phyloP scores from a whole-genome alignment of 2,797 vertebrate species.

The Natrix natrix region DNA sequence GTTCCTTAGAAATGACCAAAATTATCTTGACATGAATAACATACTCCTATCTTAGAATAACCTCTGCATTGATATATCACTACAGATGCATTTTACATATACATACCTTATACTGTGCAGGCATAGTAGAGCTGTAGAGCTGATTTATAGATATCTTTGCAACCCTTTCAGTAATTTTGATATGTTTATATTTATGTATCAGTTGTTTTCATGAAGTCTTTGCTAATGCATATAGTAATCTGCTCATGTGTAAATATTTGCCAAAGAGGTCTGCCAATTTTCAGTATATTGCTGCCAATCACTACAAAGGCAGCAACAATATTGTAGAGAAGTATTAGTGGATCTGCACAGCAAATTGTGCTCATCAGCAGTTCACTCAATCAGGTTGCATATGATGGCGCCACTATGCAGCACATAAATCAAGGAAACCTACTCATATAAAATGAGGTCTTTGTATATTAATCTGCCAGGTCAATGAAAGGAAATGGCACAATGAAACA shows the following conservation, averaged over 20 bases:
- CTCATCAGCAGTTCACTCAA: neutral
- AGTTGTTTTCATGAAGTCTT: neutral
- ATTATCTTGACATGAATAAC: neutral
- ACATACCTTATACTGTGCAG: neutral
- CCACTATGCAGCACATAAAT: neutral
- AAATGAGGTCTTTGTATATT: neutral
- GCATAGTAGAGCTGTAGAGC: neutral
- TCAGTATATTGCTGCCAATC: neutral
- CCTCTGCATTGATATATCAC: neutral
- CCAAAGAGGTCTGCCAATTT: neutral
- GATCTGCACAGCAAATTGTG: neutral
- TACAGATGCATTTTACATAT: neutral
- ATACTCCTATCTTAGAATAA: neutral
- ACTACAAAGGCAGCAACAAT: neutral
- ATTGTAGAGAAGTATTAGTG: neutral
- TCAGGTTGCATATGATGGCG: neutral
- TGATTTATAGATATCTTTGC: neutral
- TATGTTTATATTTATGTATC: neutral
- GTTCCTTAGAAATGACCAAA: neutral
- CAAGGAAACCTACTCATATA: neutral
- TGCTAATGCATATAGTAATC: neutral
- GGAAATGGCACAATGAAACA: slow-evolving; percentile 5
- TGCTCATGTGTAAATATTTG: neutral
- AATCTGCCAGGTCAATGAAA: neutral
- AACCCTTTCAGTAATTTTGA: neutral